These are phyloP conservation scores for Cosmia pyralina DNA, from an alignment of 2,888 invertebrate genomes.

Conservation along the genomic window DNA sequence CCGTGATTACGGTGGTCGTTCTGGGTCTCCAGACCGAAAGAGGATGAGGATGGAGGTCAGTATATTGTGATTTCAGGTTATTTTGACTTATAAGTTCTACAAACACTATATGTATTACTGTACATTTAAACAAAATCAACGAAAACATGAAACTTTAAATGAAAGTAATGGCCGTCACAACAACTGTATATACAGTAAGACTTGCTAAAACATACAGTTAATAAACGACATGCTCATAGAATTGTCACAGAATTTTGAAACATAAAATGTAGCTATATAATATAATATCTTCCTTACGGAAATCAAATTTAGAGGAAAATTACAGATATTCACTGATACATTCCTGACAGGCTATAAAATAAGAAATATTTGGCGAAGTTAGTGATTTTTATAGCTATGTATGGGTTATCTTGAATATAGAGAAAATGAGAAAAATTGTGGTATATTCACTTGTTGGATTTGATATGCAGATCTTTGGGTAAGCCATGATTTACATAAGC, in stretches of 20 bases:
- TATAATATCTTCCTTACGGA: constrained; percentile 39
- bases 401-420: constrained; percentile 52
- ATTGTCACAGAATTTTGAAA: constrained; percentile 53
- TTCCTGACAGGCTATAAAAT: constrained; percentile 47
- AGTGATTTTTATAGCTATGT: constrained; percentile 48
- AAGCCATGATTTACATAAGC: constrained; percentile 58
- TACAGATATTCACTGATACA: constrained; percentile 46
- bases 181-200: constrained; percentile 51
- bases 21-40: constrained; percentile 92
- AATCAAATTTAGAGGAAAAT: constrained; percentile 51
- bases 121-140: constrained; percentile 43
- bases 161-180: constrained; percentile 56
- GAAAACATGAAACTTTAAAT: constrained; percentile 40
- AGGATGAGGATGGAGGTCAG: constrained; percentile 91
- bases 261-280: constrained; percentile 48
- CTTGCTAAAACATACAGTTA: constrained; percentile 39
- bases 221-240: constrained; percentile 45
- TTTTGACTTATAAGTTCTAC: constrained; percentile 34
- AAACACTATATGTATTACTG: constrained; percentile 26
- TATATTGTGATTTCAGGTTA: constrained; percentile 61
- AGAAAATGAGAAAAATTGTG: constrained; percentile 54
- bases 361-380: constrained; percentile 54
- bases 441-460: constrained; percentile 52
- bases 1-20: constrained; percentile 89
- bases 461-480: constrained; percentile 54